Conservation (phyloP, 2,113 vertebrate species). For the Pelmatolapia mariae region DNA sequence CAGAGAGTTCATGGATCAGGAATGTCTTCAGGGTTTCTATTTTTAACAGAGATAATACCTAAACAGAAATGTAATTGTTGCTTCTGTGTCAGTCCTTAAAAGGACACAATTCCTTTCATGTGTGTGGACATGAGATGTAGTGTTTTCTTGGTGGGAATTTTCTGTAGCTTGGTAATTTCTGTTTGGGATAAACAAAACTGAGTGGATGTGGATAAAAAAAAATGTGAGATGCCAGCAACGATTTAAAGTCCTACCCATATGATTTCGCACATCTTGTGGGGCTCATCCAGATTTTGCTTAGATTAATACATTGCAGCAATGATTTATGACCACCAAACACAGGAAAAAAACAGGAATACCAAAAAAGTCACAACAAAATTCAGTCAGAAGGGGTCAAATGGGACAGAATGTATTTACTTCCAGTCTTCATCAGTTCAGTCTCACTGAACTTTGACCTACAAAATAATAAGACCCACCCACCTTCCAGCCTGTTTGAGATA, state of each 20-base stretch:
- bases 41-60: conserved; percentile 11
- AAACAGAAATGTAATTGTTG: conserved; percentile 14
- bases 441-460: not conserved
- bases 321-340: not conserved
- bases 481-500: not conserved
- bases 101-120: not conserved
- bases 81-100: conserved; percentile 3
- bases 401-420: not conserved
- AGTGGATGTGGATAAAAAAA: not conserved
- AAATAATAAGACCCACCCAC: not conserved
- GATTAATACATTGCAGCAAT: not conserved
- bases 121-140: not conserved
- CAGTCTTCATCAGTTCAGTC: not conserved
- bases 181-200: not conserved
- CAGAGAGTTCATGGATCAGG: conserved; percentile 5
- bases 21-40: conserved; percentile 16
- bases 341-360: not conserved
- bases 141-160: not conserved
- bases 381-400: not conserved
- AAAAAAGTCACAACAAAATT: not conserved
- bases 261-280: not conserved
- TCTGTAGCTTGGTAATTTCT: not conserved
- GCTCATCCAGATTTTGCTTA: not conserved
- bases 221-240: not conserved
- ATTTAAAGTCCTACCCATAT: not conserved